Evolutionary conservation across 2,797 vertebrate species (phyloP).

Genomic region (Adelosebastes latens): DNA sequence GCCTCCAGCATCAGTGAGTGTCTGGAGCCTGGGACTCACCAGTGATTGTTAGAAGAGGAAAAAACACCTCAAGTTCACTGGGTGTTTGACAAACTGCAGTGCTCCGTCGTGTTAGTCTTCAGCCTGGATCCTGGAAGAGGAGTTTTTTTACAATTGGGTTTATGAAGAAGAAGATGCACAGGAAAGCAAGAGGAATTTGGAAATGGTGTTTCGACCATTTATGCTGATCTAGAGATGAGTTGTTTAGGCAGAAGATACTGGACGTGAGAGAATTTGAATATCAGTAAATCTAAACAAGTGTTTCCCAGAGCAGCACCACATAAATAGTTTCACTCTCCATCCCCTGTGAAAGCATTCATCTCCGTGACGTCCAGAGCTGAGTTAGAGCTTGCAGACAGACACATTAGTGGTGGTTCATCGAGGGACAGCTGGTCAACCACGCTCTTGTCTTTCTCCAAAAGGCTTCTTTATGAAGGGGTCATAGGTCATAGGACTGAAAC

Average conservation of each 20-base stretch:
- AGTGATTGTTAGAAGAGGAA: constrained; percentile 4
- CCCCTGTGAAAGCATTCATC: neutral
- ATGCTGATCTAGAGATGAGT: neutral
- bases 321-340: neutral
- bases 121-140: neutral
- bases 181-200: neutral
- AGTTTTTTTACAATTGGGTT: neutral
- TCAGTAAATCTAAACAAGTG: neutral
- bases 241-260: no score
- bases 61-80: neutral
- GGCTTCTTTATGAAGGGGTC: constrained; percentile 55
- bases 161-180: neutral
- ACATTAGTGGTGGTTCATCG: constrained; percentile 20
- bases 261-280: neutral
- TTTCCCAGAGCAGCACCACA: neutral
- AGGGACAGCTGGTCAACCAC: constrained; percentile 66
- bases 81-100: constrained; percentile 8
- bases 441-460: constrained; percentile 49
- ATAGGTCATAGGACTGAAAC: constrained; percentile 51
- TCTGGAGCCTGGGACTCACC: constrained; percentile 1
- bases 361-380: neutral
- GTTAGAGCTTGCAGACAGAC: constrained; percentile 9
- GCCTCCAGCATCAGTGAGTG: neutral
- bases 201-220: neutral
- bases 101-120: neutral